phyloP scores from a whole-genome alignment of 2,888 invertebrate species.

The Ormyrus nitidulus region DNA sequence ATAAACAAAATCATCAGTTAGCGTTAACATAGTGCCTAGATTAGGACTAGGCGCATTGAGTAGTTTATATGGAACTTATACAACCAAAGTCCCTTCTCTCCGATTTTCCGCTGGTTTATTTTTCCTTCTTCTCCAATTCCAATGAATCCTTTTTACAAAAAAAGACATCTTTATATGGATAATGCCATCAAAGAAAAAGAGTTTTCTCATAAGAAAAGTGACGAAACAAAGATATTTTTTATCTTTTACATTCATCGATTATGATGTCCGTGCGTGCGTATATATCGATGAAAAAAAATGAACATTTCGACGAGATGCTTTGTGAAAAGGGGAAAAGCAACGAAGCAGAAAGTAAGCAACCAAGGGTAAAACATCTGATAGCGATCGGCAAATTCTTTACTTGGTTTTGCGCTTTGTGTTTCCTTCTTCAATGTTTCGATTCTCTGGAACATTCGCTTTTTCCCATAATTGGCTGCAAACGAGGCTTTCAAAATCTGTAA shows the following conservation, averaged over 20 bases:
- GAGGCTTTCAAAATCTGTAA: slow-evolving; percentile 14
- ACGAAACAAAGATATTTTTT: slow-evolving; percentile 58
- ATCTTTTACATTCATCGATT: slow-evolving; percentile 57
- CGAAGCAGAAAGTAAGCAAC: background rate
- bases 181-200: background rate
- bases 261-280: slow-evolving; percentile 41
- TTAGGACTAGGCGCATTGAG: slow-evolving; percentile 45
- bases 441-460: background rate
- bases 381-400: background rate
- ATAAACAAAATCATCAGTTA: slow-evolving; percentile 24
- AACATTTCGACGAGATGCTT: background rate
- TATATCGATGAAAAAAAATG: slow-evolving; percentile 17
- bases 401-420: background rate
- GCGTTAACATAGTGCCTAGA: slow-evolving; percentile 49
- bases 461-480: background rate
- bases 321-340: background rate
- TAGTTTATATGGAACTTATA: slow-evolving; percentile 31
- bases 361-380: too few relatives aligned
- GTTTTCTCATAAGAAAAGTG: slow-evolving; percentile 28
- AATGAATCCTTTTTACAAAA: slow-evolving; percentile 11
- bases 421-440: slow-evolving; percentile 16
- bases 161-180: background rate
- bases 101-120: too few relatives aligned
- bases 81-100: slow-evolving; percentile 33
- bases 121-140: slow-evolving; percentile 3